A percentile compares a stretch with the other conserved stretches of the same genome.
phyloP scores from a whole-genome alignment of 2,888 invertebrate genomes.

The Mimachlamys varia region DNA sequence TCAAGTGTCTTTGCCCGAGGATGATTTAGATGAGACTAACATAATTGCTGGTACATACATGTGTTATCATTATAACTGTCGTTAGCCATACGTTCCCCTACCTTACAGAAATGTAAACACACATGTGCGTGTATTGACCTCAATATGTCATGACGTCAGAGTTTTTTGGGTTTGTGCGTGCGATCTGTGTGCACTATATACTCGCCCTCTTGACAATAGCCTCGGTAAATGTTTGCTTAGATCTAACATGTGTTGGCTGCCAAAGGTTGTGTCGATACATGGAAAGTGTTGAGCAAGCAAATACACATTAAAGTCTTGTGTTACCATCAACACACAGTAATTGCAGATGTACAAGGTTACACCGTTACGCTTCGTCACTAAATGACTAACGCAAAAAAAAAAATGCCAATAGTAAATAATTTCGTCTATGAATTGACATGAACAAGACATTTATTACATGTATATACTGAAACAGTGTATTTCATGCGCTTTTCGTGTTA shows the following conservation, averaged over 20 bases:
- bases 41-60: not conserved
- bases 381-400: too few species aligned
- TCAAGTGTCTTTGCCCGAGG: not conserved
- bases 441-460: too few species aligned
- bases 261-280: not conserved
- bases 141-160: not conserved
- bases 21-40: not conserved
- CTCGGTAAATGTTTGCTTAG: not conserved
- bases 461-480: too few species aligned
- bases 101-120: not conserved
- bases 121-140: not conserved
- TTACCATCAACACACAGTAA: not conserved
- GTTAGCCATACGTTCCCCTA: not conserved
- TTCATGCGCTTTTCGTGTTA: too few species aligned
- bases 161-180: not conserved
- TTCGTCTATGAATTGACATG: too few species aligned
- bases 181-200: not conserved
- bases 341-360: not conserved
- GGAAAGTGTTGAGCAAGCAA: not conserved
- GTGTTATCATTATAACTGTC: not conserved
- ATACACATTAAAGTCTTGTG: not conserved
- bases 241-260: not conserved
- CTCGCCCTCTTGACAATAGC: not conserved
- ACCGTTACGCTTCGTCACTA: not conserved
- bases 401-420: too few species aligned